Evolutionary conservation across 2,113 vertebrate species (phyloP).

Genomic region (Pionites leucogaster): DNA sequence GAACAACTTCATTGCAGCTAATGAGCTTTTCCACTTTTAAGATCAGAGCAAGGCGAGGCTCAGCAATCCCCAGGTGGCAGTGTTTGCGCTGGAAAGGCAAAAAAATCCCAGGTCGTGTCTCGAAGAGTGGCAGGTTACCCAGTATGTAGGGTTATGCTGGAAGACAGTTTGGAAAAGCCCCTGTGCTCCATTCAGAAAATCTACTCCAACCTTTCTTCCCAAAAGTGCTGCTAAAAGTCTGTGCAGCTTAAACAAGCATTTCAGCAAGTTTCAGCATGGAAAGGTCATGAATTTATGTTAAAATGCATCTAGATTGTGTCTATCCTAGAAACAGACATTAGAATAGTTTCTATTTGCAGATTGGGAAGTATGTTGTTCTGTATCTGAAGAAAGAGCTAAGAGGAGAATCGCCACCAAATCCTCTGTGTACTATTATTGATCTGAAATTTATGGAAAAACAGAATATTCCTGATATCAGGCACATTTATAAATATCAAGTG

Average conservation of each 20-base stretch:
- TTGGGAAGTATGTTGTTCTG: background rate
- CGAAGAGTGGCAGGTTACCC: rapidly evolving
- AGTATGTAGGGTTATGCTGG: rapidly evolving
- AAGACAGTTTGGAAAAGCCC: background rate
- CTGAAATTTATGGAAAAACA: background rate
- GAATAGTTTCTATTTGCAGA: background rate
- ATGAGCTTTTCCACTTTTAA: background rate
- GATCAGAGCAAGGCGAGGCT: rapidly evolving
- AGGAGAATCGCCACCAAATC: background rate
- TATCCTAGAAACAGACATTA: background rate
- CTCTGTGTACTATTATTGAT: background rate
- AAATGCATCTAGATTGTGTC: background rate
- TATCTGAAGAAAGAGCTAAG: background rate
- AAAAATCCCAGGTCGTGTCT: rapidly evolving
- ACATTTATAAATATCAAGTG: background rate
- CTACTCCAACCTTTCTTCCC: background rate
- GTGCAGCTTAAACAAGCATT: background rate
- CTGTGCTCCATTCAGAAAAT: background rate
- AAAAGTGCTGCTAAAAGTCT: background rate
- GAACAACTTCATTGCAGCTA: background rate
- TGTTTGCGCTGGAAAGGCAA: background rate
- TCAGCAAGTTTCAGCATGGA: background rate
- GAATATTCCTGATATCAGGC: background rate
- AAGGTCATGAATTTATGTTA: background rate
- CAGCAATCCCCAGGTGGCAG: background rate